phyloP scores from a whole-genome alignment of 1,140 invertebrate species.

The Wasmannia auropunctata region DNA sequence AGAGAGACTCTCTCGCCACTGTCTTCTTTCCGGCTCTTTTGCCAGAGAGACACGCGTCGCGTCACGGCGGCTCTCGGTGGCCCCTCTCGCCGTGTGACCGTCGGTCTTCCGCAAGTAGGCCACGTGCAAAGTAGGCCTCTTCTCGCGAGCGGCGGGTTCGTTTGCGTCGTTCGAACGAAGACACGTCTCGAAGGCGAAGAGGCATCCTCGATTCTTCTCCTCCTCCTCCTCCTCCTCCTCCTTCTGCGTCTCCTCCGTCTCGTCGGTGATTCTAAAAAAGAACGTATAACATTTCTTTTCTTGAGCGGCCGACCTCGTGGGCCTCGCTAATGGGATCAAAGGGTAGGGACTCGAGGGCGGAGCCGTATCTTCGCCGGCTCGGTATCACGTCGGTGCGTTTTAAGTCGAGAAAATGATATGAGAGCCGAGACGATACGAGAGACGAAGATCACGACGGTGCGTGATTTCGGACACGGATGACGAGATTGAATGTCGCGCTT shows the following conservation, averaged over 20 bases:
- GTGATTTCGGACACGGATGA: not conserved
- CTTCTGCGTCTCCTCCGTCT: not conserved
- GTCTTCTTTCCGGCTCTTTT: conserved; percentile 55
- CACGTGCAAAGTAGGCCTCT: conserved; percentile 77
- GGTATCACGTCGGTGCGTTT: conserved; percentile 29
- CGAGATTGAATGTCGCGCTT: not conserved
- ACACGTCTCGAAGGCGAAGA: conserved; percentile 46
- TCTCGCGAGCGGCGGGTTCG: conserved; percentile 23
- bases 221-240: not conserved
- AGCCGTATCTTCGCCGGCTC: not conserved
- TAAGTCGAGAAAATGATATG: conserved; percentile 16
- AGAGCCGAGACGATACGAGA: not conserved
- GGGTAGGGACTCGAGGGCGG: conserved; percentile 38
- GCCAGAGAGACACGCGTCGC: conserved; percentile 64
- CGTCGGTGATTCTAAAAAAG: conserved; percentile 29
- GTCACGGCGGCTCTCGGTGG: conserved; percentile 35
- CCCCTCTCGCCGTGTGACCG: conserved; percentile 73
- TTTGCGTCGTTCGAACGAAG: conserved; percentile 42
- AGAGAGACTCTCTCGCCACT: conserved; percentile 43
- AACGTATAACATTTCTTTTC: conserved; percentile 36
- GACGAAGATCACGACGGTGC: not conserved
- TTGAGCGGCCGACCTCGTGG: not conserved
- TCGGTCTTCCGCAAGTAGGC: conserved; percentile 75
- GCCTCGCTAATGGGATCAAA: conserved; percentile 65
- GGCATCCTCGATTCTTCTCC: conserved; percentile 33